Evolutionary conservation across 2,888 invertebrate genomes (phyloP), one percentile per base, ranked within the genome.

Genomic region (Buathra laborator): DNA sequence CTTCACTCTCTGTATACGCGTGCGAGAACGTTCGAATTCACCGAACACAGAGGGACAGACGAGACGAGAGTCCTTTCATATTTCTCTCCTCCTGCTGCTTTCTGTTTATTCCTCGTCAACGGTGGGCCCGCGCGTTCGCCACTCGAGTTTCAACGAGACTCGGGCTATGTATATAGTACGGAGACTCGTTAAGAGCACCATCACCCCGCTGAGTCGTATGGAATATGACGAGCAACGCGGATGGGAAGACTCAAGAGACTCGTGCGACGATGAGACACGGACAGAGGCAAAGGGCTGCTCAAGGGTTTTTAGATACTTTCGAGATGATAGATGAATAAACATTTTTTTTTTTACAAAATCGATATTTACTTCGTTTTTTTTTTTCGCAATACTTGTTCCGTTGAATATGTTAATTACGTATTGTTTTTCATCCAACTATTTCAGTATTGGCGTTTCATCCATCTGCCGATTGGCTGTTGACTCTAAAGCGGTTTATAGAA

Each of bases 121-220:
- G 74, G 37, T 62, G 64, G 37, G 68, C 71, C 74, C 59, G 67
- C 48, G 12, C 46, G 48, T 14, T 12, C 12, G 43, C 74, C 70
- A 56, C 84, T 84, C 68, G 70, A 84, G 74, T 75, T 75, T 85
- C 78, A 85, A 85, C 66, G 82, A 85, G 75, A 56, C 56, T 75
- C 84, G 43, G 37, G 24, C 43, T n/a, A 29, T 64, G 70, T 66
- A 48, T 19, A 68, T 12, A 56, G 56, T 16, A 53, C 24, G 67
- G 51, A 71, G 70, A 78, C 84, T 84, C 84, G 66, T 81, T 70
- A 48, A 62, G 74, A 43, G 56, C 46, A 24, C 37, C 37, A 37
- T 24, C 59, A 67, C 32, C 19, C 10, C n/a, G 29, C 14, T 16
- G 76, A 84, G 62, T 81, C 62, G 29, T 12, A 19, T 3, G 43